A percentile compares a stretch with the other conserved stretches of the same genome.
Conservation (phyloP, 2,797 vertebrate species). For the Pogoniulus pusillus region DNA sequence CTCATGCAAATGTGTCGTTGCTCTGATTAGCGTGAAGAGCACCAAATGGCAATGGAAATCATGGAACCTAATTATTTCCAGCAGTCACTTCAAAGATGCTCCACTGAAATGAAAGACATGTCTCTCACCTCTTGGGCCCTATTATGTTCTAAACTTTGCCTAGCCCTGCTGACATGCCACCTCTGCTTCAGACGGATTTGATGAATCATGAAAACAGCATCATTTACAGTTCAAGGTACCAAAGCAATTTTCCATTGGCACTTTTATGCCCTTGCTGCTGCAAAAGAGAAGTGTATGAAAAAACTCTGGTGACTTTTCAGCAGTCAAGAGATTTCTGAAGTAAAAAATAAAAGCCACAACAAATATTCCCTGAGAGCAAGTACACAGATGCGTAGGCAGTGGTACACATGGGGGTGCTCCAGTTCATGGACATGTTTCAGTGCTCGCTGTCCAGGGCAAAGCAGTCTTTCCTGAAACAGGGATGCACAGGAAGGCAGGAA, state of each 20-base stretch:
- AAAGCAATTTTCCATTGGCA: constrained; percentile 62
- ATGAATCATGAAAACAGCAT: constrained; percentile 70
- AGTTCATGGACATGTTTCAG: background rate
- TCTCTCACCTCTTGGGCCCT: constrained; percentile 65
- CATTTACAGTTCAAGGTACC: constrained; percentile 69
- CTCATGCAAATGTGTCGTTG: constrained; percentile 59
- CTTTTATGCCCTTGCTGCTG: constrained; percentile 37
- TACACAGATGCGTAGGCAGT: accelerated
- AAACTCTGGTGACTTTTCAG: background rate
- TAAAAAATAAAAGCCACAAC: background rate
- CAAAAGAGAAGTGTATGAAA: background rate
- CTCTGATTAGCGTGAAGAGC: constrained; percentile 63
- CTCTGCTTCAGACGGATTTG: constrained; percentile 44
- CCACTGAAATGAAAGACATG: constrained; percentile 60
- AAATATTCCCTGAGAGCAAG: background rate
- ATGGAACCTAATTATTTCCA: constrained; percentile 66
- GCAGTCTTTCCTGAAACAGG: background rate
- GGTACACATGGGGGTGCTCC: accelerated
- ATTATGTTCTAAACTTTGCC: constrained; percentile 68
- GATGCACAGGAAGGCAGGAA: background rate
- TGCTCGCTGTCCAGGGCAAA: background rate
- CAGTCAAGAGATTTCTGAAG: background rate
- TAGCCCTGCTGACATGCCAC: constrained; percentile 54
- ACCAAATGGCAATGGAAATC: constrained; percentile 65
- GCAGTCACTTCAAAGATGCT: constrained; percentile 64